These are phyloP conservation scores for Etheostoma perlongum DNA, from an alignment of 2,797 vertebrate species.

Conservation along the genomic window DNA sequence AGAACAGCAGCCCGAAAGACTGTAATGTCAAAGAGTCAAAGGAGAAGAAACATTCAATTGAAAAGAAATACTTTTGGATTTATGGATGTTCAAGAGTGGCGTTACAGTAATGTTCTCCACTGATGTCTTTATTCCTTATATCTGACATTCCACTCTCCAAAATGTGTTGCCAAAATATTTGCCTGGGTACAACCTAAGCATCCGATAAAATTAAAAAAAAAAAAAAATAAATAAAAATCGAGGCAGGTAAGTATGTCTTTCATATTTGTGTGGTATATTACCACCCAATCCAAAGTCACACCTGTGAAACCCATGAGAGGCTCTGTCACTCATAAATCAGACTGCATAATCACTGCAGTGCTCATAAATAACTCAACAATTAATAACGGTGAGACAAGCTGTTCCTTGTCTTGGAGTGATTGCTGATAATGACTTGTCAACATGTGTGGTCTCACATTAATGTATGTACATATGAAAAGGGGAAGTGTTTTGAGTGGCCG, in stretches of 20 bases:
- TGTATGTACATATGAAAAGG: slow-evolving; percentile 12
- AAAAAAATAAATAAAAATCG: not conserved
- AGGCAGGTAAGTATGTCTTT: not conserved
- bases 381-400: slow-evolving; percentile 26
- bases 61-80: slow-evolving; percentile 9
- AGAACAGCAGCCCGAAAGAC: not conserved
- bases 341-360: slow-evolving; percentile 28
- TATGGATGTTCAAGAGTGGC: not conserved
- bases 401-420: slow-evolving; percentile 20
- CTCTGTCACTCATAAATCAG: slow-evolving; percentile 20
- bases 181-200: not conserved
- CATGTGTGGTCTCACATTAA: slow-evolving; percentile 22
- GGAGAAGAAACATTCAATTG: not conserved
- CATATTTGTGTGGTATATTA: not conserved
- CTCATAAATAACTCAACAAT: slow-evolving; percentile 45
- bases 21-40: not conserved
- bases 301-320: slow-evolving; percentile 11
- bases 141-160: slow-evolving; percentile 10
- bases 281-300: slow-evolving; percentile 4
- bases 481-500: slow-evolving; percentile 1
- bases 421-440: slow-evolving; percentile 37
- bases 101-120: not conserved
- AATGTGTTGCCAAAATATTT: slow-evolving; percentile 16
- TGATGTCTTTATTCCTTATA: slow-evolving; percentile 12
- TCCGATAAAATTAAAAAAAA: not conserved